phyloP scores from a whole-genome alignment of 2,797 vertebrate genomes.

The Pitangus sulphuratus region DNA sequence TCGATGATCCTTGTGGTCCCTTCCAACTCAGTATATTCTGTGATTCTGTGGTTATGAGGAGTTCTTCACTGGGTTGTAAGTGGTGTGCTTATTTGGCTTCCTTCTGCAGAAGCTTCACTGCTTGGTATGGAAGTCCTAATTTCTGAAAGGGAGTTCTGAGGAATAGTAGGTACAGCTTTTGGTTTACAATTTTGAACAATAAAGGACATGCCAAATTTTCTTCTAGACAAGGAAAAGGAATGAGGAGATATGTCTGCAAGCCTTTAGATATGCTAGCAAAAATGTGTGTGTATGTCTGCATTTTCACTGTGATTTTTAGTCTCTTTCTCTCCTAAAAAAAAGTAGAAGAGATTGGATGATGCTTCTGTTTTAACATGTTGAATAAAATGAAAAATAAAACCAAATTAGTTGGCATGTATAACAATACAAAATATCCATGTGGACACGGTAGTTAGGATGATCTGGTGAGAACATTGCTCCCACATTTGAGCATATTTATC shows the following conservation, averaged over 20 bases:
- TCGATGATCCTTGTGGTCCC: not conserved
- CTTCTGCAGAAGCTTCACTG: not conserved
- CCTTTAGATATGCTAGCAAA: not conserved
- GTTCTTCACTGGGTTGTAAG: not conserved
- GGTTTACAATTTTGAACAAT: not conserved
- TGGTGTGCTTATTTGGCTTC: not conserved
- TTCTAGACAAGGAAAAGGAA: not conserved
- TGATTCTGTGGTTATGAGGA: not conserved
- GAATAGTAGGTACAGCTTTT: not conserved
- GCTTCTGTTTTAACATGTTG: not conserved
- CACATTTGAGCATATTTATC: rapidly evolving
- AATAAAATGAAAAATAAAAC: not conserved
- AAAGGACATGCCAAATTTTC: not conserved
- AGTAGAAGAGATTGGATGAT: not conserved
- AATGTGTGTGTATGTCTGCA: not conserved
- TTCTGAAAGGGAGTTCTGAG: not conserved
- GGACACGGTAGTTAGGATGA: not conserved
- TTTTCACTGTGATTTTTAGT: not conserved
- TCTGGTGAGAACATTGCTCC: not conserved
- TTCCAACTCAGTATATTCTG: not conserved
- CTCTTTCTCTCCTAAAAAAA: not conserved
- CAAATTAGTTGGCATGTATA: not conserved
- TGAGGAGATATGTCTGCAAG: not conserved
- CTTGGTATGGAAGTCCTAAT: not conserved
- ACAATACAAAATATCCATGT: not conserved